A percentile compares a stretch with the other conserved stretches of the same genome.
Evolutionary conservation across 2,888 invertebrate genomes (phyloP).

Genomic region (Autographa gamma): DNA sequence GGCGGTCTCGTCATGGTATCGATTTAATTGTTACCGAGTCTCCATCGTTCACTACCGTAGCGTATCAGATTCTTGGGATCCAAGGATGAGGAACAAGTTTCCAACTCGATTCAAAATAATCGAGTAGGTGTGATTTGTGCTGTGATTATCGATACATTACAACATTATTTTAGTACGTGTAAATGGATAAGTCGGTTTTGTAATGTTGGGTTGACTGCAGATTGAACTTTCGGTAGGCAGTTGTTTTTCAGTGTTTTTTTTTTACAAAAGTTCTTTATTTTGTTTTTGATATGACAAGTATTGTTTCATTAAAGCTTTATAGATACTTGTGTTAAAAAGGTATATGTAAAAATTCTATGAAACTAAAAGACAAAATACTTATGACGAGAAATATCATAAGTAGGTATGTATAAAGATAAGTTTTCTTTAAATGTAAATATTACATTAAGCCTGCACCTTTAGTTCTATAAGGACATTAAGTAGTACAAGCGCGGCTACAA

Average conservation of each 20-base stretch:
- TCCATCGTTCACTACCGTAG: constrained; percentile 48
- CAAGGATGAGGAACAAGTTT: constrained; percentile 29
- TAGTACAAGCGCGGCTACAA: background rate
- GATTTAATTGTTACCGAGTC: constrained; percentile 52
- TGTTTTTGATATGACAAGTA: too few relatives aligned
- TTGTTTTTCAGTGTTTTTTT: too few relatives aligned
- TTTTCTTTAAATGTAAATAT: too few relatives aligned
- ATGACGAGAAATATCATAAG: too few relatives aligned
- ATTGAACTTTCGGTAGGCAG: too few relatives aligned
- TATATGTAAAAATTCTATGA: too few relatives aligned
- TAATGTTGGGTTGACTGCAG: too few relatives aligned
- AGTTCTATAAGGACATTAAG: background rate
- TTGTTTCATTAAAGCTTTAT: too few relatives aligned
- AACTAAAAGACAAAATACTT: too few relatives aligned
- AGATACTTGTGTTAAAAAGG: too few relatives aligned
- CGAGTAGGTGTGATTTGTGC: constrained; percentile 6
- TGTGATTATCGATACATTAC: background rate
- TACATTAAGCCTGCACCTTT: background rate
- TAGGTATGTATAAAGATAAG: too few relatives aligned
- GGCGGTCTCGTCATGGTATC: constrained; percentile 49
- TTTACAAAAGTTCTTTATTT: too few relatives aligned
- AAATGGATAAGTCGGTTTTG: background rate
- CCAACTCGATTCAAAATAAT: background rate
- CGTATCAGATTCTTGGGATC: constrained; percentile 28
- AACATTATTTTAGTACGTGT: background rate